Evolutionary conservation across 1,140 invertebrate species (phyloP), one percentile per base, ranked within the genome.

Genomic region (Acyrthosiphon pisum): DNA sequence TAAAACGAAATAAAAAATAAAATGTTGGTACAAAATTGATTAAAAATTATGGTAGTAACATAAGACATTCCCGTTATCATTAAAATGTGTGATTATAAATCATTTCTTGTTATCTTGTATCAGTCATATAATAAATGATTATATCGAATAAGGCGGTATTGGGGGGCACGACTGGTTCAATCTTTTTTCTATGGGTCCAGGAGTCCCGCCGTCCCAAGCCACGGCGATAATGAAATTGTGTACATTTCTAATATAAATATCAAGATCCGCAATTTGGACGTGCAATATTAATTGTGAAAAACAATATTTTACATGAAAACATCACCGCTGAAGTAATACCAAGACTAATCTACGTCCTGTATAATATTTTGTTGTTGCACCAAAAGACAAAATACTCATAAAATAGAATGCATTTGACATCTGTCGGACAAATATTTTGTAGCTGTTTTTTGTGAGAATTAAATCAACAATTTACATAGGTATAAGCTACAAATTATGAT

Each of bases 1-100:
- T 35, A n/a, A 60, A 53, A 37, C 53, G 22, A 89, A 89, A 89
- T 37, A 90, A 37, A 76, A 91, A 68, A 90, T 14, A 89, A 53
- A 18, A 60, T 60, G 11, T 56, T 22, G 35, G 53, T 37, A 60
- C 14, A 60, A 90, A 90, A 60, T n/a, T 60, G 14, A 81, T 91
- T 91, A 81, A 76, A 48, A 46, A 81, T 26, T 9, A 81, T 81
- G 56, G 56, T 46, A 91, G 41, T n/a, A 91, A 90, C 20, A 8
- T 44, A 44, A 68, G 41, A 44, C 7, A 90, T 60, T 11, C 44
- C 37, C 14, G 35, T 68, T 76, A 91, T 68, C 41, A 30, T 56
- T 90, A 41, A 41, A 37, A 90, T 88, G 4, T 50, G 14, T 88
- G 86, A 88, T 88, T 53, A 53, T 22, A 53, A 23, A 53, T n/a